phyloP scores from a whole-genome alignment of 2,797 vertebrate genomes.

The Oophaga sylvatica region DNA sequence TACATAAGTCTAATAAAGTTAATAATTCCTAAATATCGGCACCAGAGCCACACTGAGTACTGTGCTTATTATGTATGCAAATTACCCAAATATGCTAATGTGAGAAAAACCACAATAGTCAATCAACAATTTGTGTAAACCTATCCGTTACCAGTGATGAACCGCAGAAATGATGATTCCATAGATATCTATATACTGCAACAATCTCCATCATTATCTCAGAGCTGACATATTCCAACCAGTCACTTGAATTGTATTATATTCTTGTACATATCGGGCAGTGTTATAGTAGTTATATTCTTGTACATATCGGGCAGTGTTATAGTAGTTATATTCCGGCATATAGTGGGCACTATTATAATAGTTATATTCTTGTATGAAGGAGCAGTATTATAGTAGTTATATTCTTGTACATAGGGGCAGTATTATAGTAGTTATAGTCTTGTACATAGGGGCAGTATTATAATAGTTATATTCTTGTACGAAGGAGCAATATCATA shows the following conservation, averaged over 20 bases:
- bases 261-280: background rate
- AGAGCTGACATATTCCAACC: too few species aligned
- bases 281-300: constrained; percentile 16
- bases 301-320: background rate
- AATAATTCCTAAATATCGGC: constrained; percentile 11
- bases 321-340: background rate
- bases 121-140: too few species aligned
- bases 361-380: background rate
- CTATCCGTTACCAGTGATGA: too few species aligned
- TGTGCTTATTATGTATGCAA: background rate
- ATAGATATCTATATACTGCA: too few species aligned
- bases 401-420: background rate
- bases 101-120: background rate
- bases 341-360: constrained; percentile 1
- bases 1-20: constrained; percentile 15
- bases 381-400: constrained; percentile 9
- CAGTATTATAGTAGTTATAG: constrained; percentile 10
- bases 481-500: too few species aligned
- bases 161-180: background rate
- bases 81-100: background rate
- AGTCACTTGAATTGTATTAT: too few species aligned
- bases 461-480: constrained; percentile 6
- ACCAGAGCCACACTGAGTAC: background rate
- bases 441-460: background rate
- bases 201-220: background rate